Base-by-base conservation (phyloP, 2,113 vertebrate species). In the Alexandromys fortis region DNA sequence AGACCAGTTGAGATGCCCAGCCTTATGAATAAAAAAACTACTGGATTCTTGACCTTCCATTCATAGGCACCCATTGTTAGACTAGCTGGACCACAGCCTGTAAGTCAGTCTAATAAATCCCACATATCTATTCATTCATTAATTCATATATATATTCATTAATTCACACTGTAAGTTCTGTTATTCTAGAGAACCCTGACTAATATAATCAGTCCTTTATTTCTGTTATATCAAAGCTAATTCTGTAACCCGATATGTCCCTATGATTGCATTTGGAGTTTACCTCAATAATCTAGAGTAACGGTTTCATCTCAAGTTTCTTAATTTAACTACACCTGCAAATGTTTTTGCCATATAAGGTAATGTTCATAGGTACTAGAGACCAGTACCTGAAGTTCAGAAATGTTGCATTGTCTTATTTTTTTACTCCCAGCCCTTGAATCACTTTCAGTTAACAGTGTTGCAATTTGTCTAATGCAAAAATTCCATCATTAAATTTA, bases 391-490 rank as follows among this genome's bases (percentile, higher is more conserved):
- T 90, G 35, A 12, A 87, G 49, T 90, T 96, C n/a, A 77, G n/a
- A 92, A 86, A 77, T 87, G 89, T 45, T 90, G 16, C 4, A 28
- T 92, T 75, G 38, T 22, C 52, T 45, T 63, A 58, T 79, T 28
- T 90, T 78, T 67, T 79, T 61, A 38, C 5, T 42, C 9, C 63
- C 35, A 91, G 35, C 35, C 26, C 16, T 9, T 5, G 47, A 79
- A 77, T 67, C 24, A 30, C 73, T 81, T 92, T 72, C 45, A 91
- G 45, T 28, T 89, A 93, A 89, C 22, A 82, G 38, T 45, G 0
- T 55, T 89, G 67, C 61, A 92, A 94, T 94, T 89, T 79, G 16
- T 82, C 73, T 82, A 95, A 95, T 85, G 19, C 72, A 42, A 77
- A 94, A 94, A 83, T 14, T 61, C 5, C 30, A 85, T 88, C 63